Base-by-base conservation (phyloP, 2,797 vertebrate species). In the Typhlichthys eigenmanni region DNA sequence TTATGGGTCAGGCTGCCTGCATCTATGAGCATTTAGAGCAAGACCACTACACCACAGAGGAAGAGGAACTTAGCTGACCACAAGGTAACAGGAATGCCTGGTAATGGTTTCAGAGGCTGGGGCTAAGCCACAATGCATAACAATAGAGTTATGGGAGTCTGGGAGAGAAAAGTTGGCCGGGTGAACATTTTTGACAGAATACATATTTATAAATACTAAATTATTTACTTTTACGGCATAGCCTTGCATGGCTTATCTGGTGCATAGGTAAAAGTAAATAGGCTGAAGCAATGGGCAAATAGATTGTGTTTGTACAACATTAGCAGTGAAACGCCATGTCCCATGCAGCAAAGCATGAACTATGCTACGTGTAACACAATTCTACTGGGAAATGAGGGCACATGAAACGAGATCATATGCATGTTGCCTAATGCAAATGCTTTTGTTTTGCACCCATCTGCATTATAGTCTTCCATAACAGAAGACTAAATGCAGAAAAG, bases 21-120 rank as follows among this genome's bases (percentile, higher is more conserved):
- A 62, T 77, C 51, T 48, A 47, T 72, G 71, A 1, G 16, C 70
- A 82, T 75, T 77, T 81, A 5, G 2, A 73, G 76, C 75, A 62
- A 74, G 67, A 87, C 88, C 83, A 51, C 79, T 4, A 72, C n/a
- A 29, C 54, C 53, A 3, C 45, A 73, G 52, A 79, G 72, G 72
- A 80, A 74, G 68, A 47, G 29, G 60, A 5, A 60, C 73, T 54
- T 56, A 13, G 19, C 64, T 66, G 57, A 74, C 70, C 66, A 60
- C 67, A 11, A 43, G 38, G 38, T 43, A 43, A 43, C 1, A 0
- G 32, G 61, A 13, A 71, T 74, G 73, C 32, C 57, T 5, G 19
- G 12, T n/a, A 55, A 51, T 32, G 64, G 34, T 34, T 46, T 17
- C 24, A 17, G 32, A 2, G 16, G 48, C 49, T 58, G 16, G 12